A percentile compares a stretch with the other conserved stretches of the same genome.
These are phyloP conservation scores for Eulemur rufifrons DNA, from an alignment of 2,113 vertebrate species.

Conservation along the genomic window DNA sequence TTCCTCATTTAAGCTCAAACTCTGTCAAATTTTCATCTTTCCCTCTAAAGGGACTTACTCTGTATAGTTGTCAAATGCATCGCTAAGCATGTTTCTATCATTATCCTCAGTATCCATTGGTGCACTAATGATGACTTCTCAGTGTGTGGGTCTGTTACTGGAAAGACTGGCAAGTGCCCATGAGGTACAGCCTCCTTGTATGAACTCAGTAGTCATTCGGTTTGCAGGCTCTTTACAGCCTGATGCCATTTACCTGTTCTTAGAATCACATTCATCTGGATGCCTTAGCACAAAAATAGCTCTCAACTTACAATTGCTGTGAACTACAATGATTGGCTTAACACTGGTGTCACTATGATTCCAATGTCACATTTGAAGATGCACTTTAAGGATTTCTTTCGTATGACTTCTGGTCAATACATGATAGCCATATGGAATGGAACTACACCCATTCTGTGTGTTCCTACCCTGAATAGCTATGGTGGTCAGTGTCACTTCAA, in stretches of 20 bases:
- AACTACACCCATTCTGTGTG: not conserved
- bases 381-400: conserved; percentile 7
- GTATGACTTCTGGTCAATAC: not conserved
- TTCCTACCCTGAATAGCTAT: not conserved
- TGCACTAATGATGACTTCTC: not conserved
- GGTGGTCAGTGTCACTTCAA: not conserved
- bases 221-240: not conserved
- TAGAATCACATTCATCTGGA: not conserved
- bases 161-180: not conserved
- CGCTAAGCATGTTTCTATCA: not conserved
- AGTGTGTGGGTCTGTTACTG: not conserved
- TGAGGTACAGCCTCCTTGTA: not conserved
- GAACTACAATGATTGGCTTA: not conserved
- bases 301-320: not conserved
- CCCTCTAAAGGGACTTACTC: not conserved
- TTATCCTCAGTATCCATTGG: not conserved
- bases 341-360: not conserved
- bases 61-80: not conserved
- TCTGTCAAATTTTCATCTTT: conserved; percentile 49
- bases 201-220: not conserved
- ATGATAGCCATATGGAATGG: not conserved
- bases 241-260: not conserved
- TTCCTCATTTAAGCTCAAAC: conserved; percentile 40
- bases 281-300: not conserved
- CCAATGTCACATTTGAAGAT: not conserved